Conservation (phyloP, 2,888 invertebrate genomes). For the Oscheius sp. region DNA sequence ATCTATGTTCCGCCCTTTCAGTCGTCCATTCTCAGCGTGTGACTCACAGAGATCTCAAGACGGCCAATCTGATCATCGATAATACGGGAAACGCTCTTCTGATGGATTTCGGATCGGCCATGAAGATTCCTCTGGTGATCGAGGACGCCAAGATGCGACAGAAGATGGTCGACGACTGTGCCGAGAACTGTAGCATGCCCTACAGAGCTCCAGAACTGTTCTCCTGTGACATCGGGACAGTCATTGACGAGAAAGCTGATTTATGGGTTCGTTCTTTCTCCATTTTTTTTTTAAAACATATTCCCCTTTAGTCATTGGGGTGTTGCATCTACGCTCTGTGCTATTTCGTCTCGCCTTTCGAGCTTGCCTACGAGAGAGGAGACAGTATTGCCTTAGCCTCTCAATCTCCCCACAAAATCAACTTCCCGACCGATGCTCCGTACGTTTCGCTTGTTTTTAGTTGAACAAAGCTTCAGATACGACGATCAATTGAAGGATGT, state of each 20-base stretch:
- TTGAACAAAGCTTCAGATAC: constrained; percentile 2
- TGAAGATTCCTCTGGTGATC: constrained; percentile 73
- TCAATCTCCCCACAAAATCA: constrained; percentile 62
- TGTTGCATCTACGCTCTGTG: constrained; percentile 87
- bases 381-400: constrained; percentile 89
- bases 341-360: constrained; percentile 87
- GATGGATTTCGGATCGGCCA: constrained; percentile 83
- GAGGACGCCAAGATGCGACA: constrained; percentile 73
- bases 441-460: not conserved
- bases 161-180: constrained; percentile 83
- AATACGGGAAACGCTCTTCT: constrained; percentile 82
- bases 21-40: constrained; percentile 53
- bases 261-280: constrained; percentile 81
- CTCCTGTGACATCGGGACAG: constrained; percentile 84
- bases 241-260: constrained; percentile 86
- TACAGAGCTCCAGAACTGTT: constrained; percentile 90
- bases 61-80: constrained; percentile 84
- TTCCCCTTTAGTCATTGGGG: constrained; percentile 81
- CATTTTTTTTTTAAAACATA: not conserved
- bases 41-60: constrained; percentile 83
- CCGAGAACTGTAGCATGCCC: constrained; percentile 87
- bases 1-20: constrained; percentile 53
- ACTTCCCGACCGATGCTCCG: constrained; percentile 45
- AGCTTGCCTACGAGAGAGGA: constrained; percentile 85
- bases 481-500: constrained; percentile 30